These are phyloP conservation scores for Oscheius sp. DNA, from an alignment of 2,888 invertebrate genomes.

Conservation along the genomic window DNA sequence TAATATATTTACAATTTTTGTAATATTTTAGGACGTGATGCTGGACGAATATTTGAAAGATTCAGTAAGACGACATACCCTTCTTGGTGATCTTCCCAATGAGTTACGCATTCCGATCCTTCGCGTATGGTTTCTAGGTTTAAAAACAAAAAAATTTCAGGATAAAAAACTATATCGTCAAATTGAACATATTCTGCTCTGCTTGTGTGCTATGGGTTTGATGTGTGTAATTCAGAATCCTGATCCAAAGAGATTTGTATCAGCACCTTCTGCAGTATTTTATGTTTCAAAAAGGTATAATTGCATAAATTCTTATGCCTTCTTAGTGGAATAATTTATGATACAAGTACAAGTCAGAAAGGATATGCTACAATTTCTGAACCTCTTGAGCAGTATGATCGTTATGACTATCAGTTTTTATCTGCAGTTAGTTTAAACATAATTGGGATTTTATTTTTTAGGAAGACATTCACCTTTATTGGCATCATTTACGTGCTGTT, in stretches of 20 bases:
- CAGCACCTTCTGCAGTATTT: conserved; percentile 33
- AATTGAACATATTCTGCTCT: conserved; percentile 47
- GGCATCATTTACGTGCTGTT: conserved; percentile 65
- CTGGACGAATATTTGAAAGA: conserved; percentile 39
- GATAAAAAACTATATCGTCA: conserved; percentile 47
- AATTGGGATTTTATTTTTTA: conserved; percentile 8
- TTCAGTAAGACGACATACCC: conserved; percentile 51
- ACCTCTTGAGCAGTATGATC: conserved; percentile 46
- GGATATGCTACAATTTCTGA: conserved; percentile 56
- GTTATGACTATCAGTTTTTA: conserved; percentile 50
- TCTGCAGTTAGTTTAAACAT: conserved; percentile 21
- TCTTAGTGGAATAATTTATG: conserved; percentile 39
- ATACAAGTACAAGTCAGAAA: conserved; percentile 55
- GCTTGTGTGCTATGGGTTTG: conserved; percentile 52
- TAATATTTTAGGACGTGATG: not conserved
- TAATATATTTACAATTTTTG: conserved; percentile 5
- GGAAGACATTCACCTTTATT: conserved; percentile 48
- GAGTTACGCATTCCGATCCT: conserved; percentile 42
- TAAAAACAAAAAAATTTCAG: conserved; percentile 36
- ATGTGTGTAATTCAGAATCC: conserved; percentile 45
- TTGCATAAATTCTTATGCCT: not conserved
- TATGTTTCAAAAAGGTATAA: conserved; percentile 30
- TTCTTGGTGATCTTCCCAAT: conserved; percentile 54
- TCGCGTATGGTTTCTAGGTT: conserved; percentile 11
- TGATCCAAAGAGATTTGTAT: conserved; percentile 40